phyloP scores from a whole-genome alignment of 2,113 vertebrate genomes.

The Chrysemys picta region DNA sequence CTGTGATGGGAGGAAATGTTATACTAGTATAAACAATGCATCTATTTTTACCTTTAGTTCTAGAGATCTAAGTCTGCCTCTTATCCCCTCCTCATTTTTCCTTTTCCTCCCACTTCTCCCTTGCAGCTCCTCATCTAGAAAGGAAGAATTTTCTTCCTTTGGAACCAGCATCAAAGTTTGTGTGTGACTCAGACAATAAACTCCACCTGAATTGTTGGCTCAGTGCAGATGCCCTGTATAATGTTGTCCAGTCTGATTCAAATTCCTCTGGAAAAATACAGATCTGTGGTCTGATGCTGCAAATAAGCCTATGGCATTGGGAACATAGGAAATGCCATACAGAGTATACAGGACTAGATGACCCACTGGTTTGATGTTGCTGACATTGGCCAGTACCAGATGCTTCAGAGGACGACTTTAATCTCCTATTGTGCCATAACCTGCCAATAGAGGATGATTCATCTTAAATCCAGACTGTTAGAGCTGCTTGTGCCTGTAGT shows the following conservation, averaged over 20 bases:
- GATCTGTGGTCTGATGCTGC: fast-evolving
- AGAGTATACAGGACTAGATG: neutral
- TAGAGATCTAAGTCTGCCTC: neutral
- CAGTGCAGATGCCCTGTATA: neutral
- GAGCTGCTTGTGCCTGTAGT: neutral
- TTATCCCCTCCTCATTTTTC: neutral
- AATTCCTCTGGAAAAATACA: neutral
- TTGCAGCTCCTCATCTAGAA: neutral
- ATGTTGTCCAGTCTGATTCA: neutral
- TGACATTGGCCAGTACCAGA: neutral
- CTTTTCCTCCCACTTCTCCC: neutral
- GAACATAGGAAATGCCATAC: neutral
- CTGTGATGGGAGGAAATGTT: neutral
- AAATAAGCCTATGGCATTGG: neutral
- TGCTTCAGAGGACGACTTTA: neutral
- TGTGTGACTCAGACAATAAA: neutral
- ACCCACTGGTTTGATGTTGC: neutral
- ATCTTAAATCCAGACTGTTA: conserved; percentile 7
- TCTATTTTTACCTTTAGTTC: neutral
- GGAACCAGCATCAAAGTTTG: neutral
- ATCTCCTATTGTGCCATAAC: neutral
- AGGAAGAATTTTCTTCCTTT: neutral
- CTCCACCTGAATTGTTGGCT: neutral
- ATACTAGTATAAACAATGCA: neutral
- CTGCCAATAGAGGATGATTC: neutral